Base-by-base conservation (phyloP, 1,140 invertebrate species). In the Trachelipus rathkii region DNA sequence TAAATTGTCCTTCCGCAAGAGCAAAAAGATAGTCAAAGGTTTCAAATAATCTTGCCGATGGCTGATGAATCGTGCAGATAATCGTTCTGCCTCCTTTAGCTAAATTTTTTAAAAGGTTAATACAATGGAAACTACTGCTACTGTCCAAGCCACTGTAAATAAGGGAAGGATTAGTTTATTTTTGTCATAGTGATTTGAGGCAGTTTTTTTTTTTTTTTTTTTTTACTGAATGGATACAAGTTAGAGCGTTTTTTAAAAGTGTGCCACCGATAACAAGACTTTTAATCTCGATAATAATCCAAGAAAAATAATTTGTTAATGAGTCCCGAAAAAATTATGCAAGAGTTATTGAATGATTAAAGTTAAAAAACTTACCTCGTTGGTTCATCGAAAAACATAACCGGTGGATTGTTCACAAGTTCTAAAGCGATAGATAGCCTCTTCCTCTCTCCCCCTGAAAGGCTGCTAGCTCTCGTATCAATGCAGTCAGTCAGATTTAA, bases 381-480 rank as follows among this genome's bases (percentile, higher is more conserved):
- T 3, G 96, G 95, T 84, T 98, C 96, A 83, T 98, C 96, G 83
- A 97, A 96, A 85, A 97, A 97, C 92, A 98, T 95, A 33, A 98
- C 91, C 53, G 95, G 95, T 10, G 96, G 96, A 87, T 97, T 98
- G 85, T 95, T 97, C 73, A 98, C 89, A 69, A 99, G 86, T 86
- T 98, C 96, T 73, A 97, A 86, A n/a, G 95, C 95, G 81, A 98
- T 96, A 1, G 95, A 95, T 46, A 98, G 86, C 71, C 96, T 88
- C 85, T 97, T 98, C 73, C 92, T 88, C 86, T 98, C 95, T 0
- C 96, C 96, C 8, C 96, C 96, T 21, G 94, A 96, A 15, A 98
- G 87, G 82, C 91, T 91, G 60, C 89, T 89, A 4, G 93, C 90
- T 78, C 90, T 87, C 11, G 93, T 96, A 81, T 95, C 89, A 74